phyloP scores from a whole-genome alignment of 2,113 vertebrate species.

The Engraulis encrasicolus region DNA sequence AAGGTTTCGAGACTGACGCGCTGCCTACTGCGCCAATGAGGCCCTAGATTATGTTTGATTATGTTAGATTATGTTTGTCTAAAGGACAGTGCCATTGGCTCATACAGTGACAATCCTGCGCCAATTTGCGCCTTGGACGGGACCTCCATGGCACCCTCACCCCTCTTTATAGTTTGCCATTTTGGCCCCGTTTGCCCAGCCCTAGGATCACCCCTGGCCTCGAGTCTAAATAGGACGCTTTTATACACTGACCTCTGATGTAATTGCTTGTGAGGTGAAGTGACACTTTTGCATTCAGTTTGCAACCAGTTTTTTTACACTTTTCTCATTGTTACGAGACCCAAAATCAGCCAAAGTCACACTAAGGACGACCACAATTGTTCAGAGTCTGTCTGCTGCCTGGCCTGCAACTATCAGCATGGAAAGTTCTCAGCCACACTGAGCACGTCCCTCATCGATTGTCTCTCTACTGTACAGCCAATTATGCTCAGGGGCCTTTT shows the following conservation, averaged over 20 bases:
- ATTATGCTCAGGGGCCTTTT: constrained; percentile 59
- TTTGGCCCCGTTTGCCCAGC: background rate
- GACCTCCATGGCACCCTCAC: too few relatives aligned
- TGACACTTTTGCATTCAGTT: background rate
- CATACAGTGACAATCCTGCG: too few relatives aligned
- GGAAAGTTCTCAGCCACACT: background rate
- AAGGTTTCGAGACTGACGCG: too few relatives aligned
- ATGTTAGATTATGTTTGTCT: too few relatives aligned
- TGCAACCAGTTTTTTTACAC: background rate
- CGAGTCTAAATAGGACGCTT: too few relatives aligned
- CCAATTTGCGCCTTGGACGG: too few relatives aligned
- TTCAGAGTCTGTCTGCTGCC: background rate
- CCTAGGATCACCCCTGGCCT: background rate
- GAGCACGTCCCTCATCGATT: background rate
- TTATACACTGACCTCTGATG: background rate
- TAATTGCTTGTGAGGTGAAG: background rate
- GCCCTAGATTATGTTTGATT: too few relatives aligned
- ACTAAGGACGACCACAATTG: background rate
- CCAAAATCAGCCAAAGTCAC: background rate
- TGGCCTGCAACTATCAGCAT: background rate
- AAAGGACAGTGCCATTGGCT: too few relatives aligned
- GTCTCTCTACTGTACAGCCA: constrained; percentile 30
- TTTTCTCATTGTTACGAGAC: background rate
- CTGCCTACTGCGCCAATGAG: too few relatives aligned
- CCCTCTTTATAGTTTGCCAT: too few relatives aligned